Base-by-base conservation (phyloP, 2,797 vertebrate genomes). In the Ptychadena robeensis region DNA sequence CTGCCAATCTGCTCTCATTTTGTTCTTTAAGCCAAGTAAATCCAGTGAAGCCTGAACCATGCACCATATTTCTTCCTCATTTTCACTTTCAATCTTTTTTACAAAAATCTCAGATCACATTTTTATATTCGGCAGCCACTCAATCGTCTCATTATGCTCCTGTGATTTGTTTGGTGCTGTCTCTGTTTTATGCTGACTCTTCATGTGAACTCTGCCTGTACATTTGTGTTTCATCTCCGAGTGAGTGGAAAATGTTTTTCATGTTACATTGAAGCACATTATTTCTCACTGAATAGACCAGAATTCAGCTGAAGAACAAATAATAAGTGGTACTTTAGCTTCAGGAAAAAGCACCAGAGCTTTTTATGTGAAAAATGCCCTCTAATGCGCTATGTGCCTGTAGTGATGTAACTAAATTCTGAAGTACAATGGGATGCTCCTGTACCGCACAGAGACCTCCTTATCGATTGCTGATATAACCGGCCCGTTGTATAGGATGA, bases 381-480 rank as follows among this genome's bases (percentile, higher is more conserved):
- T 81, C 79, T 79, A 15, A 31, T 68, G 22, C 81, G 74, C 86
- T 83, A 66, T 83, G 81, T 63, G 81, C 85, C 85, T 89, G 81
- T 88, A 69, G 74, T 79, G 73, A 74, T 88, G 86, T 89, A 86
- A 89, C 86, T 90, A 86, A 89, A 89, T 81, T 86, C 82, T 86
- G 84, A 79, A 22, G 81, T 67, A 64, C 25, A 79, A 71, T 25
- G 81, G 86, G 63, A 85, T 59, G 74, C 85, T 90, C 88, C 75
- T 89, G 86, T 89, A 86, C 86, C 53, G 32, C 88, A 89, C 86
- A 79, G 86, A 92, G 90, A 89, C 90, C 89, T 91, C 85, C 73
- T 77, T 93, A 96, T 95, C 81, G 93, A 96, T 96, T 87, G 87
- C 75, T 93, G 94, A 95, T 90, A 90, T 90, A 89, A 91, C 84